A percentile compares a stretch with the other conserved stretches of the same genome.
Evolutionary conservation across 1,140 invertebrate genomes (phyloP).

Genomic region (Ceratina australensis): DNA sequence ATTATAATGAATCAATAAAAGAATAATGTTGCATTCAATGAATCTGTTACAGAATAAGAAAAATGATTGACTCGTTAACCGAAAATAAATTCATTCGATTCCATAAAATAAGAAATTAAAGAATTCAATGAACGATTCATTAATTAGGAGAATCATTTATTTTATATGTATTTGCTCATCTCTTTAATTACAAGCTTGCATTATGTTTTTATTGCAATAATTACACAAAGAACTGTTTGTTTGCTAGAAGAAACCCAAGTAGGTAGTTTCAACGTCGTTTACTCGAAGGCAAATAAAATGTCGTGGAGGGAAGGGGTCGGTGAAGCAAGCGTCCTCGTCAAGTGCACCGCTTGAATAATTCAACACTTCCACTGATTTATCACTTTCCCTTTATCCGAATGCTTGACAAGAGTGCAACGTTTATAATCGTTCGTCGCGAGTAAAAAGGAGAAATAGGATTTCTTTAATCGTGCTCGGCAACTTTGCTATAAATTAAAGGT

Average conservation of each 20-base stretch:
- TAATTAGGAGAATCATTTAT: too few species aligned
- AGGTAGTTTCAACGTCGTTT: neutral
- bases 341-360: conserved; percentile 17
- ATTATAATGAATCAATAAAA: too few species aligned
- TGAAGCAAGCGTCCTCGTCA: neutral
- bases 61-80: too few species aligned
- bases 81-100: too few species aligned
- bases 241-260: neutral
- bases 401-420: neutral
- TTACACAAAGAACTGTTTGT: neutral
- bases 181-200: too few species aligned
- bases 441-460: neutral
- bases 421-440: neutral
- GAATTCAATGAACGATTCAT: too few species aligned
- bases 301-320: neutral
- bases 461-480: neutral
- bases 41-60: too few species aligned
- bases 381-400: conserved; percentile 29
- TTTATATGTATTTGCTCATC: too few species aligned
- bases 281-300: neutral
- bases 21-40: too few species aligned
- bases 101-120: too few species aligned
- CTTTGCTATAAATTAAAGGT: neutral
- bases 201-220: too few species aligned
- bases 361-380: conserved; percentile 26